Evolutionary conservation across 2,113 vertebrate species (phyloP).

Genomic region (Melanocharis versteri): DNA sequence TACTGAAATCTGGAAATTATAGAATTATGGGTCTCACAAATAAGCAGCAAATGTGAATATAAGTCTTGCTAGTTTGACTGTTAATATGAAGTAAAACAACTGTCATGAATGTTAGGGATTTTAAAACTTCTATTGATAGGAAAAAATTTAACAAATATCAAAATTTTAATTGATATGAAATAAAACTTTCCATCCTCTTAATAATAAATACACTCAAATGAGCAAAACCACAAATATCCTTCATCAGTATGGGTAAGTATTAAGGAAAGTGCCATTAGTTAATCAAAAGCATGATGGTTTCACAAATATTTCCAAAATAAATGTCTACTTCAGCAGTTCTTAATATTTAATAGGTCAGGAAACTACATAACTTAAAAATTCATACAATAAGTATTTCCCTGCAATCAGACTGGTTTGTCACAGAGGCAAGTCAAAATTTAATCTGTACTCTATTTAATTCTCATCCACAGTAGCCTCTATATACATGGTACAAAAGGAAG

Average conservation of each 20-base stretch:
- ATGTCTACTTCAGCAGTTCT: not conserved
- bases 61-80: not conserved
- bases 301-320: constrained; percentile 11
- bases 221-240: not conserved
- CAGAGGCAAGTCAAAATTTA: not conserved
- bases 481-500: not conserved
- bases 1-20: not conserved
- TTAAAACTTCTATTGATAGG: not conserved
- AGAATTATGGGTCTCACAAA: not conserved
- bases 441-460: not conserved
- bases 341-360: constrained; percentile 2
- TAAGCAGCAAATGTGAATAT: not conserved
- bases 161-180: not conserved
- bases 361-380: constrained; percentile 36
- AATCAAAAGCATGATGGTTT: not conserved
- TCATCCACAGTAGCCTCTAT: not conserved
- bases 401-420: not conserved
- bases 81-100: not conserved
- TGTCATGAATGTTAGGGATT: not conserved
- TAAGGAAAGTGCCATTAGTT: not conserved
- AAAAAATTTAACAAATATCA: not conserved
- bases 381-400: not conserved
- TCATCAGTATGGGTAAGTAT: not conserved
- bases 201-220: not conserved
- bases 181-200: not conserved